Percentiles rank a stretch among this genome's conserved stretches.
Evolutionary conservation across 2,888 invertebrate species (phyloP).

Genomic region (Cheilosia soror): DNA sequence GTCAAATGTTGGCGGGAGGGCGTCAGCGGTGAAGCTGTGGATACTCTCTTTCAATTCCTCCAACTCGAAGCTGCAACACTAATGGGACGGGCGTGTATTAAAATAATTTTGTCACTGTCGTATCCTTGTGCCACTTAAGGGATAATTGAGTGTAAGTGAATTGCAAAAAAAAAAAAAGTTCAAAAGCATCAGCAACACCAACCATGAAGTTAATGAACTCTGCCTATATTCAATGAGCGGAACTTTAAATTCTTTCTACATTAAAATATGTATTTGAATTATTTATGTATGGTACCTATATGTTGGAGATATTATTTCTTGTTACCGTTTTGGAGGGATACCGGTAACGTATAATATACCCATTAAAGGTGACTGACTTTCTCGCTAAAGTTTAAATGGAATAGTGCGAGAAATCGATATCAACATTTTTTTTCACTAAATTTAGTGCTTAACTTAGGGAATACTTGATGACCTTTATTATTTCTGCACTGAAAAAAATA

Average conservation of each 20-base stretch:
- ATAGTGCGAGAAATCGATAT: too few relatives aligned
- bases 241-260: slow-evolving; percentile 20
- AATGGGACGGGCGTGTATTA: slow-evolving; percentile 28
- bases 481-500: too few relatives aligned
- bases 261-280: slow-evolving; percentile 23
- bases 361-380: too few relatives aligned
- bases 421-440: too few relatives aligned
- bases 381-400: neutral
- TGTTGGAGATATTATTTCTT: too few relatives aligned
- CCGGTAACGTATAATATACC: too few relatives aligned
- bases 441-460: too few relatives aligned
- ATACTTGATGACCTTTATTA: too few relatives aligned
- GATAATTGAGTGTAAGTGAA: slow-evolving; percentile 50
- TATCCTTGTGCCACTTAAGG: slow-evolving; percentile 33
- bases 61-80: neutral
- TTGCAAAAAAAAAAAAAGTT: slow-evolving; percentile 19
- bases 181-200: slow-evolving; percentile 20
- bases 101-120: slow-evolving; percentile 52
- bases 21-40: neutral
- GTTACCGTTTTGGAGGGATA: too few relatives aligned
- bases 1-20: slow-evolving; percentile 11
- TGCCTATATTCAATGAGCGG: slow-evolving; percentile 3
- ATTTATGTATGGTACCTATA: too few relatives aligned
- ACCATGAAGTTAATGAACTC: slow-evolving; percentile 21
- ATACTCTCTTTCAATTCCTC: neutral